phyloP scores from a whole-genome alignment of 2,888 invertebrate species.

The Callimorpha dominula region DNA sequence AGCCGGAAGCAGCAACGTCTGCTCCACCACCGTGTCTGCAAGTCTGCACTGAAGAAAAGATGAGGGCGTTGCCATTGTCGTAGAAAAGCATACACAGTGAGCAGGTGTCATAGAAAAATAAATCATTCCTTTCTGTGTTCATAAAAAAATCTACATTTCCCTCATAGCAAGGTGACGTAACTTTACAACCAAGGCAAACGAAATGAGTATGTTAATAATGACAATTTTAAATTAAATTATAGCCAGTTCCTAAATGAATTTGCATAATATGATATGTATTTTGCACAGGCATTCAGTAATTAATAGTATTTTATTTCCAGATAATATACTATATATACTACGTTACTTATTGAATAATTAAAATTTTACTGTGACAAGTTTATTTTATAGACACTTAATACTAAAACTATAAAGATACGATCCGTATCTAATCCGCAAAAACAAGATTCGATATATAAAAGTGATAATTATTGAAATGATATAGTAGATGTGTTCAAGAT shows the following conservation, averaged over 20 bases:
- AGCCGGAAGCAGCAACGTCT: too few species aligned
- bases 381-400: neutral
- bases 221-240: neutral
- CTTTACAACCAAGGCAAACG: neutral
- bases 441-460: neutral
- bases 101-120: neutral
- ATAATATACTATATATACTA: neutral
- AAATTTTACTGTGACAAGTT: neutral
- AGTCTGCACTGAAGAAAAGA: neutral
- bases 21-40: too few species aligned
- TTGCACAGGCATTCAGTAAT: neutral
- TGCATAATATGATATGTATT: neutral
- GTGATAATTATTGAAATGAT: conserved; percentile 1
- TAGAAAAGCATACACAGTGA: neutral
- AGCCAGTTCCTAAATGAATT: neutral
- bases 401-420: neutral
- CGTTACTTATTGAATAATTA: neutral
- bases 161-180: neutral
- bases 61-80: neutral
- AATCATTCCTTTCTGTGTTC: neutral
- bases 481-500: neutral
- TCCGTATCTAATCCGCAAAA: neutral
- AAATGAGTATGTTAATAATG: neutral
- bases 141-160: neutral
- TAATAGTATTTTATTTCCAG: neutral